Conservation (phyloP, 1,140 invertebrate genomes). For the Semibalanus balanoides region DNA sequence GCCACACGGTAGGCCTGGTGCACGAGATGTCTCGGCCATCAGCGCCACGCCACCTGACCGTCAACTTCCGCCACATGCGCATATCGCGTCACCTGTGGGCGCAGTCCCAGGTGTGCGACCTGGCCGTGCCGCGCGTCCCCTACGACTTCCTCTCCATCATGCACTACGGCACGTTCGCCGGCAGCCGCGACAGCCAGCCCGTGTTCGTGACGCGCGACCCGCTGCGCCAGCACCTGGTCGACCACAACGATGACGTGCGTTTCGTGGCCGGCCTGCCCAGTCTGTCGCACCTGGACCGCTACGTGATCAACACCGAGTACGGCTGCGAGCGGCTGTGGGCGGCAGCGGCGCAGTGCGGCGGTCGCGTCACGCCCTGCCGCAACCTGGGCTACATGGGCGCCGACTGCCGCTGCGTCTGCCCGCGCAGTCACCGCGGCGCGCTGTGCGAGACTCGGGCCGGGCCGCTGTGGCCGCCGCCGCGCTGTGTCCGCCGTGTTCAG, state of each 20-base stretch:
- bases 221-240: constrained; percentile 9
- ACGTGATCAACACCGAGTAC: constrained; percentile 10
- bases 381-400: constrained; percentile 10
- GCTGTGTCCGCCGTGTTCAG: not conserved
- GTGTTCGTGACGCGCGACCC: constrained; percentile 10
- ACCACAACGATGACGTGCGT: not conserved
- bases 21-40: constrained; percentile 35
- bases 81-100: not conserved
- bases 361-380: not conserved
- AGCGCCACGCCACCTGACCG: constrained; percentile 28
- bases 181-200: constrained; percentile 6
- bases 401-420: constrained; percentile 4
- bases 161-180: constrained; percentile 11
- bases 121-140: constrained; percentile 3
- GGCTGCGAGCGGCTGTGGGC: constrained; percentile 7
- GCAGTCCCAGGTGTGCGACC: not conserved
- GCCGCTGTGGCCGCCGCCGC: not conserved
- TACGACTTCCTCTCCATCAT: constrained; percentile 16
- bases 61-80: constrained; percentile 24
- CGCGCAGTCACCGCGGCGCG: not conserved
- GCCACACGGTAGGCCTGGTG: constrained; percentile 34
- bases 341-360: not conserved
- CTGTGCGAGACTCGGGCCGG: not conserved
- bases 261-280: not conserved
- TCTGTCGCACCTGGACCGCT: constrained; percentile 10